phyloP scores from a whole-genome alignment of 2,113 vertebrate genomes.

The Phalacrocorax pelagicus region DNA sequence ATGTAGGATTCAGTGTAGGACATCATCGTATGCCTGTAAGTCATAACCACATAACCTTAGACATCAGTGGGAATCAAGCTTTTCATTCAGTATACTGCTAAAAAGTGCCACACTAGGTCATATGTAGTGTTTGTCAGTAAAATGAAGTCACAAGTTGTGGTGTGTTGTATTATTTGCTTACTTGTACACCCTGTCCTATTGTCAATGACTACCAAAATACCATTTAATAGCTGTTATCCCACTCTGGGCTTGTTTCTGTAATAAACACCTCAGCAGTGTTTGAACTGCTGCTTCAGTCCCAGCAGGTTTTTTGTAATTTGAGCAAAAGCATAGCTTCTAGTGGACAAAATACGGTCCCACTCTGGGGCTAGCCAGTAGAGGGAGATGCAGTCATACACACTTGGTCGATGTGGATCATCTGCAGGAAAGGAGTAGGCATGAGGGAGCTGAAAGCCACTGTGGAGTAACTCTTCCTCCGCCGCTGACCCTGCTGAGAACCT shows the following conservation, averaged over 20 bases:
- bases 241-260: neutral
- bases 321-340: neutral
- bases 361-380: slow-evolving; percentile 29
- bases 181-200: neutral
- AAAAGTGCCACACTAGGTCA: neutral
- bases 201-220: neutral
- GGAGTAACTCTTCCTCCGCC: neutral
- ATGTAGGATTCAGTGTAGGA: neutral
- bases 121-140: neutral
- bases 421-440: neutral
- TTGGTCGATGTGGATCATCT: neutral
- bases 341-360: neutral
- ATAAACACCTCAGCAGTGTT: neutral
- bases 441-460: accelerated
- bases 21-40: accelerated
- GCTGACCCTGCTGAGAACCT: neutral
- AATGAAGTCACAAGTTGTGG: neutral
- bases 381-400: neutral
- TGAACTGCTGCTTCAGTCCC: neutral
- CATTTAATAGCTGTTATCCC: neutral
- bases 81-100: neutral
- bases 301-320: neutral
- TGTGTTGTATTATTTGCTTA: neutral
- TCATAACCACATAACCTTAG: neutral
- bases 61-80: neutral